Percentiles rank a stretch among this genome's conserved stretches.
Evolutionary conservation across 2,113 vertebrate species (phyloP).

Genomic region (Erinaceus europaeus): DNA sequence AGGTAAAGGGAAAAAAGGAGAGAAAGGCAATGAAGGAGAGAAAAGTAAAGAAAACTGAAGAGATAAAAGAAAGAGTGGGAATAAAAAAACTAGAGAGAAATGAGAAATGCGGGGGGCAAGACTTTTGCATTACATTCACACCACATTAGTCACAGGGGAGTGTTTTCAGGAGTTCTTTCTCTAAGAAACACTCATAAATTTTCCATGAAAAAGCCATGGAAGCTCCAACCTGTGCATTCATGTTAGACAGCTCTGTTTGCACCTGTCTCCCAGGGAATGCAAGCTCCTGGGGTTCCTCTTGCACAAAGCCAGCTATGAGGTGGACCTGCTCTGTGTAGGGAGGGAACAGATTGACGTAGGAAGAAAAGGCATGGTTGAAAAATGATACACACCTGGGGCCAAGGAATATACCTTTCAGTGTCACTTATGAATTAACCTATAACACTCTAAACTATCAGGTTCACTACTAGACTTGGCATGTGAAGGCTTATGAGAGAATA

Average conservation of each 20-base stretch:
- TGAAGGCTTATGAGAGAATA: neutral
- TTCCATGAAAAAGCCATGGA: neutral
- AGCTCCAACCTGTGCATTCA: neutral
- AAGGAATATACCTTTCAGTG: neutral
- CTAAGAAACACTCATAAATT: conserved; percentile 17
- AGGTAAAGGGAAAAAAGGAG: neutral
- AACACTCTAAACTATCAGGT: neutral
- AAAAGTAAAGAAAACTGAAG: neutral
- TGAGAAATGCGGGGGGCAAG: neutral
- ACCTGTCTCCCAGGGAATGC: neutral
- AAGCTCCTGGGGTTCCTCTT: neutral
- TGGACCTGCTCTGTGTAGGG: neutral
- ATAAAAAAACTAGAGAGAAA: neutral
- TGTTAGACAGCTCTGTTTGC: neutral
- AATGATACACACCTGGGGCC: neutral
- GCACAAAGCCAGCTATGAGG: neutral
- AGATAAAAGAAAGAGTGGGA: neutral
- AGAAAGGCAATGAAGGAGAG: neutral
- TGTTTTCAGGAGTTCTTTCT: neutral
- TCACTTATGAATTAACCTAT: neutral
- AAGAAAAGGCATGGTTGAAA: no score
- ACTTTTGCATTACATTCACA: neutral
- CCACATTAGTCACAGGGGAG: neutral
- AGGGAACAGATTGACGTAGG: neutral
- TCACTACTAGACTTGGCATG: no score